Evolutionary conservation across 2,797 vertebrate genomes (phyloP), one percentile per base, ranked within the genome.

Genomic region (Phalloptychus januarius): DNA sequence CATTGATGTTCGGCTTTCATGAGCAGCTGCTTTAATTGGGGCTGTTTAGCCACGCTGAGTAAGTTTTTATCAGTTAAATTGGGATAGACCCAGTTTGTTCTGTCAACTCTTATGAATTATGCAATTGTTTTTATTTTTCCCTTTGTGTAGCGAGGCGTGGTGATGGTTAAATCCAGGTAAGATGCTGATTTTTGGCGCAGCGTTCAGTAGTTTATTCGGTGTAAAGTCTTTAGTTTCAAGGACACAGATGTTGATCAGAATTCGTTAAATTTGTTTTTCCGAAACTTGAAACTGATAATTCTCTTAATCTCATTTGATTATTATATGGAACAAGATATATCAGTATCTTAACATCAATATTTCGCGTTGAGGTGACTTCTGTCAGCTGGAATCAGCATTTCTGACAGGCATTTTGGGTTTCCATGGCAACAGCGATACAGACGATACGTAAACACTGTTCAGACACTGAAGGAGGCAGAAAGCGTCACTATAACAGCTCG

Each of bases 1-100:
- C 86, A 11, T 48, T 18, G 54, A 79, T 76, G 86, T 76, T 87
- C 4, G 4, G 77, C 79, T 85, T 87, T 86, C 78, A 83, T 65
- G 76, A 83, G 38, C 65, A 74, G 74, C 48, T 50, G 46, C 48
- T 15, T 75, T 88, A 90, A 91, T 87, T 87, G 85, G 80, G 71
- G 78, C 83, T 11, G 58, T 80, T 88, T 72, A 80, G 71, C 75
- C 36, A 3, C 70, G 85, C 76, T 85, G 79, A 83, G 86, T 80
- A 56, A 83, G 69, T 77, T 78, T 86, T 83, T 77, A 80, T 89
- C 82, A 56, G 76, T 67, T 40, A 84, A 82, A 77, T 48, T 4
- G 50, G 79, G 76, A 82, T 20, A 18, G 44, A 52, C 40, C 12
- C 46, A 1, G 15, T 74, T 71, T 42, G 44, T 74, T 80, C 76